Conservation (phyloP, 2,797 vertebrate genomes). For the Arctocebus calabarensis region DNA sequence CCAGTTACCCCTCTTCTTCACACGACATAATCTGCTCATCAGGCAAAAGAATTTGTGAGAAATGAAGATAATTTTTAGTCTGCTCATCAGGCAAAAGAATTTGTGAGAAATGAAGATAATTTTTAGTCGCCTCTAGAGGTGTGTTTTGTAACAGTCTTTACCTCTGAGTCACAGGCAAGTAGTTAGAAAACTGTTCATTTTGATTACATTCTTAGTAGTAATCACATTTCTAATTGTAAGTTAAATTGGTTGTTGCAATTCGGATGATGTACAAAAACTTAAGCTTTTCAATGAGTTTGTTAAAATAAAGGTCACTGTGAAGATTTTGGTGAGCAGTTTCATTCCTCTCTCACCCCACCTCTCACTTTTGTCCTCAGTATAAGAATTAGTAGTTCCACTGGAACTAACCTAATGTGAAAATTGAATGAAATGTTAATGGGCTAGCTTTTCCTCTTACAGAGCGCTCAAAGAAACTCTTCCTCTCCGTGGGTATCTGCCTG, state of each 20-base stretch:
- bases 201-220: conserved; percentile 37
- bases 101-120: conserved; percentile 1
- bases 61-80: neutral
- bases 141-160: neutral
- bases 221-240: neutral
- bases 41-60: neutral
- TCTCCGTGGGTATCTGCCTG: neutral
- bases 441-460: neutral
- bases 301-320: neutral
- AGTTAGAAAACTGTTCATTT: conserved; percentile 27
- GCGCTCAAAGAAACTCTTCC: neutral
- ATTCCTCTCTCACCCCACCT: neutral
- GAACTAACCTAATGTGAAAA: neutral
- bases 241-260: neutral
- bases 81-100: neutral
- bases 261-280: neutral
- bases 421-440: neutral
- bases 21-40: neutral
- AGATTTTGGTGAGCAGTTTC: neutral
- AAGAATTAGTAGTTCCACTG: neutral
- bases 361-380: neutral
- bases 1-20: neutral
- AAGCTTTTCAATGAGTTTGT: neutral
- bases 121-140: neutral
- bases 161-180: neutral